phyloP scores from a whole-genome alignment of 2,113 vertebrate genomes.

The Probosciger aterrimus region DNA sequence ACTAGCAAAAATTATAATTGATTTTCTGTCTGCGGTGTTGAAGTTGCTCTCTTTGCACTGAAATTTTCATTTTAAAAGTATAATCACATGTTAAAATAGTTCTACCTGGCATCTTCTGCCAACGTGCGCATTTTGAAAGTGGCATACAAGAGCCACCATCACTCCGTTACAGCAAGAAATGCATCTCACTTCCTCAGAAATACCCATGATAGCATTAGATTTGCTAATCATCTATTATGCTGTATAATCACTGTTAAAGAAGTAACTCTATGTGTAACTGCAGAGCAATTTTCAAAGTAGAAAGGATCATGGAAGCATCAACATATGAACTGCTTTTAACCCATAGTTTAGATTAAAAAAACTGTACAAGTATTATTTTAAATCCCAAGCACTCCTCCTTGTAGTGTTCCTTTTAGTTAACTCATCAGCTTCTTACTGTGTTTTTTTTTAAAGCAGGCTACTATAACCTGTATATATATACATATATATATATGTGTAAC shows the following conservation, averaged over 20 bases:
- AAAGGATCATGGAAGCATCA: not conserved
- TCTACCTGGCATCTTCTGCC: conserved; percentile 10
- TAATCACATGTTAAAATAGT: not conserved
- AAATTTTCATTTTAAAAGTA: conserved; percentile 21
- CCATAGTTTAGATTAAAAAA: not conserved
- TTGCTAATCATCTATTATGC: not conserved
- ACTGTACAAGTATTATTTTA: not conserved
- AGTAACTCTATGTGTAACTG: not conserved
- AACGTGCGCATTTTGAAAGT: not conserved
- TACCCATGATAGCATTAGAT: not conserved
- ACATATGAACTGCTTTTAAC: not conserved
- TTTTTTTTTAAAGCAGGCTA: not conserved
- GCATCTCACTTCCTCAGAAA: not conserved
- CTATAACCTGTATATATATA: not conserved
- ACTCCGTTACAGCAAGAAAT: not conserved
- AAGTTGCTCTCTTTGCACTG: conserved; percentile 21
- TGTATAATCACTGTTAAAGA: not conserved
- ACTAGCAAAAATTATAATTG: conserved; percentile 45
- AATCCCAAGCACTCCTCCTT: not conserved
- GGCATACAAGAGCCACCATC: not conserved
- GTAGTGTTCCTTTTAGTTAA: not conserved
- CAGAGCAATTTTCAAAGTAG: not conserved
- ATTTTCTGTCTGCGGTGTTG: conserved; percentile 61
- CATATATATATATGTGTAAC: too few species aligned
- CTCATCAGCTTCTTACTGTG: not conserved